Percentiles rank a stretch among this genome's conserved stretches.
Conservation (phyloP, 1,140 invertebrate genomes). For the Brachionus plicatilis region DNA sequence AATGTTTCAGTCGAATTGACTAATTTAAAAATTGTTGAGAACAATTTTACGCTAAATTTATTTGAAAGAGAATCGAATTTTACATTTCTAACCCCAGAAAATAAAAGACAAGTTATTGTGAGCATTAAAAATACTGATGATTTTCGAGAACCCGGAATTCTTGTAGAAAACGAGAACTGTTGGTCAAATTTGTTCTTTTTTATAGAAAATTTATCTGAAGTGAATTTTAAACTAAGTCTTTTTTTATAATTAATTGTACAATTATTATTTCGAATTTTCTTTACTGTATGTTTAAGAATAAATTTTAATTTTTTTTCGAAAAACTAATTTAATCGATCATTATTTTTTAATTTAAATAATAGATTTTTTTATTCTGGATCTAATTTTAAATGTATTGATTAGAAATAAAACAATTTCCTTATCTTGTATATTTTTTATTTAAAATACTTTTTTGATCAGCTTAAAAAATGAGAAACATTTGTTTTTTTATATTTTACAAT, state of each 20-base stretch:
- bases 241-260: neutral
- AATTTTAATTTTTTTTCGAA: too few species aligned
- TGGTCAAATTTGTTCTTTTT: neutral
- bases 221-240: neutral
- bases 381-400: too few species aligned
- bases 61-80: neutral
- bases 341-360: too few species aligned
- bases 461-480: too few species aligned
- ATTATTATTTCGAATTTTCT: too few species aligned
- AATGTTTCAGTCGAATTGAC: neutral
- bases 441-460: too few species aligned
- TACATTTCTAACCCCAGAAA: neutral
- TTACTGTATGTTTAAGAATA: too few species aligned
- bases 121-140: neutral
- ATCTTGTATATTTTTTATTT: too few species aligned
- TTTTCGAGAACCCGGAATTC: slow-evolving; percentile 1
- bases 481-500: too few species aligned
- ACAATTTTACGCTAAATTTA: neutral
- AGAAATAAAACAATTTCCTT: too few species aligned
- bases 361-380: too few species aligned
- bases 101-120: neutral
- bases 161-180: neutral
- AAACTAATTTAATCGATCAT: too few species aligned
- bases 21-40: neutral
- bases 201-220: neutral